Conservation (phyloP, 2,888 invertebrate species). For the Diogma glabrata region DNA sequence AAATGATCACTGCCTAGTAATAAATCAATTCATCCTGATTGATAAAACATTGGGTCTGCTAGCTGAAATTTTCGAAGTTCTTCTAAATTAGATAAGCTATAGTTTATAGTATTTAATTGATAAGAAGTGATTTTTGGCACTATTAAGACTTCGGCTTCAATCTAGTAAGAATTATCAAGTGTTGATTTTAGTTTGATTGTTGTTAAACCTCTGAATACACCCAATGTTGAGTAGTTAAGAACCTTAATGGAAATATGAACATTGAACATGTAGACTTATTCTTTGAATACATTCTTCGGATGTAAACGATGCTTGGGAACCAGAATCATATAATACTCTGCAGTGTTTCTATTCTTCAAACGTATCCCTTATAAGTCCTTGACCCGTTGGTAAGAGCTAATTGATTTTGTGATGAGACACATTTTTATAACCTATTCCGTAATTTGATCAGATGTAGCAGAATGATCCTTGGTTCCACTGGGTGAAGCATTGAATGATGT, state of each 20-base stretch:
- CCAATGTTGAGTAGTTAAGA: not conserved
- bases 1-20: not conserved
- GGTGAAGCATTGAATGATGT: too few species aligned
- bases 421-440: too few species aligned
- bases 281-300: not conserved
- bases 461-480: too few species aligned
- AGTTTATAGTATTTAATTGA: too few species aligned
- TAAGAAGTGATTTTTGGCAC: too few species aligned
- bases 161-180: too few species aligned
- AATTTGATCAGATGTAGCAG: too few species aligned
- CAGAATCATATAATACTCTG: not conserved
- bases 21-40: not conserved
- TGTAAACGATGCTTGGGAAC: not conserved
- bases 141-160: too few species aligned
- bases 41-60: not conserved
- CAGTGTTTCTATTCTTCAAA: not conserved
- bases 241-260: not conserved
- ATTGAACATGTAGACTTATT: not conserved
- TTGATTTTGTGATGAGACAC: not conserved
- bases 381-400: not conserved
- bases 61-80: not conserved
- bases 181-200: not conserved
- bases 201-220: not conserved
- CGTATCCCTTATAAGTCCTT: not conserved
- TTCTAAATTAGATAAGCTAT: not conserved